Base-by-base conservation (phyloP, 2,113 vertebrate genomes). In the Herpetotheres cachinnans region DNA sequence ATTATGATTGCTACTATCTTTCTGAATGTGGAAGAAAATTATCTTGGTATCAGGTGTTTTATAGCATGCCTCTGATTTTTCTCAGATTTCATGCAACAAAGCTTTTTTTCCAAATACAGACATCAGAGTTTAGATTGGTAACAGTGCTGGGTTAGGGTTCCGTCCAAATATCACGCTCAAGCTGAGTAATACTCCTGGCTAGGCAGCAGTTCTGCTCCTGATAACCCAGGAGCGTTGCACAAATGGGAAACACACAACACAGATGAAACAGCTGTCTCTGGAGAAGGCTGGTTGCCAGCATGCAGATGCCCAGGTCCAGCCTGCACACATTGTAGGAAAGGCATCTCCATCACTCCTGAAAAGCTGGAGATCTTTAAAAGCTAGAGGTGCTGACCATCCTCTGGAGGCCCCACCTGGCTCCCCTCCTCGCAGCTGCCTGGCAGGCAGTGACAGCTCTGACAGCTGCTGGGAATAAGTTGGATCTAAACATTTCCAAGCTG, bases 231-330 rank as follows among this genome's bases (percentile, higher is more conserved):
- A 55, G 9, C 1, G 0, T 63, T 26, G 54, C 44, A 42, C 69
- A 73, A 69, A 34, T 7, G 44, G 82, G 38, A 73, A 18, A 18
- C 19, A 13, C 34, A 12, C 1, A 3, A 4, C 25, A 8, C 27
- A 36, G 70, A 21, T 3, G 18, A 34, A 58, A 26, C 0, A 0
- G 14, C 40, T 16, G 9, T 59, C 50, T 74, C 66, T 0, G 5
- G 36, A 82, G 47, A 30, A 38, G 30, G 50, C 42, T 71, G 76
- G 9, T 19, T 86, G 62, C 47, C 77, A 63, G 42, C 38, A 1
- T 9, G 32, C 13, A 27, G 27, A 17, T 84, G 32, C 58, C 24
- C 34, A 47, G 30, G 16, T 55, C 29, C 73, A 77, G 59, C 36
- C 34, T 38, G 25, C 16, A 14, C 0, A 0, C 11, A 4, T 46